A percentile compares a stretch with the other conserved stretches of the same genome.
These are phyloP conservation scores for Ailuropoda melanoleuca DNA, from an alignment of 2,113 vertebrate genomes.

Conservation along the genomic window DNA sequence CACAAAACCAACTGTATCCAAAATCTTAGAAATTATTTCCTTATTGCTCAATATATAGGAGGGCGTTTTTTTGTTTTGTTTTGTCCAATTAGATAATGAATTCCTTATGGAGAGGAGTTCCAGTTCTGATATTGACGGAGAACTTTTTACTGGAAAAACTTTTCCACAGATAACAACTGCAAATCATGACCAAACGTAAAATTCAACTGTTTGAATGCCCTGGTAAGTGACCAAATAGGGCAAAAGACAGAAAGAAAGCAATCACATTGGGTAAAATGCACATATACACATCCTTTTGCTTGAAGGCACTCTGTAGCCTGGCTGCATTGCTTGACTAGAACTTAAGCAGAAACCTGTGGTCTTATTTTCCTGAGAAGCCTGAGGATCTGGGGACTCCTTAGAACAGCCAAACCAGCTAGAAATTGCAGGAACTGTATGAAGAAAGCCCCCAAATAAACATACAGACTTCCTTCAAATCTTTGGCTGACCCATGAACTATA, in stretches of 20 bases:
- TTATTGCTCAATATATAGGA: not conserved
- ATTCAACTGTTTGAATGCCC: not conserved
- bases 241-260: not conserved
- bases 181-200: not conserved
- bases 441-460: not conserved
- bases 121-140: not conserved
- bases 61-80: not conserved
- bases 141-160: not conserved
- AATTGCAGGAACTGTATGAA: not conserved
- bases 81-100: not conserved
- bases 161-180: not conserved
- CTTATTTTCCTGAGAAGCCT: not conserved
- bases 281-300: not conserved
- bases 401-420: not conserved
- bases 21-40: not conserved
- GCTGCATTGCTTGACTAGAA: not conserved
- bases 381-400: not conserved
- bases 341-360: not conserved
- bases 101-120: not conserved
- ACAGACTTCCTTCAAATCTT: not conserved
- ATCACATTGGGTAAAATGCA: not conserved
- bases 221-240: not conserved
- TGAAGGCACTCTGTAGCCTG: not conserved
- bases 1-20: not conserved
- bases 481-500: not conserved